A percentile compares a stretch with the other conserved stretches of the same genome.
Evolutionary conservation across 2,113 vertebrate species (phyloP).

Genomic region (Ophiodon elongatus): DNA sequence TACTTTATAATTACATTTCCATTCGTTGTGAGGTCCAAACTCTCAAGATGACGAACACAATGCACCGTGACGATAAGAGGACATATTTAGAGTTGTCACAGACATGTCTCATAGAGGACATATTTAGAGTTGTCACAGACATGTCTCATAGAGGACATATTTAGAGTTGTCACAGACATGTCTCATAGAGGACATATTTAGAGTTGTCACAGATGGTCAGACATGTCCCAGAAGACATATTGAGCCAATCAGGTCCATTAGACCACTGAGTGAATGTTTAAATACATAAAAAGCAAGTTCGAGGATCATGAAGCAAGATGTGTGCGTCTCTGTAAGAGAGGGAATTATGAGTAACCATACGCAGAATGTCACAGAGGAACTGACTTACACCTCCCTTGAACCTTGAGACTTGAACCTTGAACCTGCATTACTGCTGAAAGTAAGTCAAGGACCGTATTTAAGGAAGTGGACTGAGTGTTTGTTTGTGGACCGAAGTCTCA

Average conservation of each 20-base stretch:
- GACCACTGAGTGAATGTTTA: background rate
- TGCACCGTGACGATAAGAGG: background rate
- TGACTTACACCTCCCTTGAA: too few relatives aligned
- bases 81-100: background rate
- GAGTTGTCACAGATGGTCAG: too few relatives aligned
- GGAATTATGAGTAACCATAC: too few relatives aligned
- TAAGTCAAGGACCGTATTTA: too few relatives aligned
- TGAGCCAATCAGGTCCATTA: conserved; percentile 16
- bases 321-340: too few relatives aligned
- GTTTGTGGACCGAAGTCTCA: too few relatives aligned
- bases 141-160: background rate
- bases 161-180: background rate
- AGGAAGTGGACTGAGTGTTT: too few relatives aligned
- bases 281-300: background rate
- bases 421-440: too few relatives aligned
- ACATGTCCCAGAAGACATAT: background rate
- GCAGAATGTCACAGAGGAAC: too few relatives aligned
- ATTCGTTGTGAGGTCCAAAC: background rate
- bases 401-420: too few relatives aligned
- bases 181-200: background rate
- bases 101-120: background rate
- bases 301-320: too few relatives aligned
- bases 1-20: conserved; percentile 33
- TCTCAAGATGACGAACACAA: background rate
- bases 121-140: background rate